Percentiles rank a stretch among this genome's conserved stretches.
phyloP scores from a whole-genome alignment of 2,797 vertebrate species.

The Sylvilagus floridanus region DNA sequence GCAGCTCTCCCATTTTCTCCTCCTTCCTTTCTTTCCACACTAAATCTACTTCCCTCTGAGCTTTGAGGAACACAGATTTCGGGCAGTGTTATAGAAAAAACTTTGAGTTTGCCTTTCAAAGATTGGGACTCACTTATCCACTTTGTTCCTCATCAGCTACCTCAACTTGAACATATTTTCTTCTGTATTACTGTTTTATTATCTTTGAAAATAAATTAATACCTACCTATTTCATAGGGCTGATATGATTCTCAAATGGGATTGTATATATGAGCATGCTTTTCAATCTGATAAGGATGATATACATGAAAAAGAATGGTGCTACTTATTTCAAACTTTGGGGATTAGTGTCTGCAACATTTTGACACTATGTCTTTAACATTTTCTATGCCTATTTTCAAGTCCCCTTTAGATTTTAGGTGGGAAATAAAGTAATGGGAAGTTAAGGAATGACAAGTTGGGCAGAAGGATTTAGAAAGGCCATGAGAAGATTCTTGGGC shows the following conservation, averaged over 20 bases:
- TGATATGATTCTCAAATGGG: not conserved
- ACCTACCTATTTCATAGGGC: not conserved
- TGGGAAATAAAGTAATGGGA: not conserved
- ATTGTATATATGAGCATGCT: not conserved
- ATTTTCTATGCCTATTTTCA: not conserved
- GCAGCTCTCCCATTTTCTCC: not conserved
- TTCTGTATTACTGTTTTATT: not conserved
- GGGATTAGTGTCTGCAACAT: not conserved
- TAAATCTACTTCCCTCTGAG: not conserved
- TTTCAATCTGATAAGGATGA: not conserved
- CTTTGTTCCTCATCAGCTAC: not conserved
- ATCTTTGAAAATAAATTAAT: conserved; percentile 10
- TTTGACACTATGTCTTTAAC: not conserved
- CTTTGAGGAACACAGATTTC: not conserved
- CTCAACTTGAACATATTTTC: not conserved
- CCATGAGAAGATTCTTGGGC: not conserved
- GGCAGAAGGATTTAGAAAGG: not conserved
- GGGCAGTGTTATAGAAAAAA: not conserved
- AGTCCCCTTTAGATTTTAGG: not conserved
- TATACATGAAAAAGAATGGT: not conserved
- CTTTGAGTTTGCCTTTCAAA: not conserved
- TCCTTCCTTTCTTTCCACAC: not conserved
- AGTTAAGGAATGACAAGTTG: not conserved
- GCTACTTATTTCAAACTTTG: not conserved
- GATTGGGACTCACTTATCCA: not conserved